Evolutionary conservation across 2,113 vertebrate species (phyloP).

Genomic region (Clarias gariepinus): DNA sequence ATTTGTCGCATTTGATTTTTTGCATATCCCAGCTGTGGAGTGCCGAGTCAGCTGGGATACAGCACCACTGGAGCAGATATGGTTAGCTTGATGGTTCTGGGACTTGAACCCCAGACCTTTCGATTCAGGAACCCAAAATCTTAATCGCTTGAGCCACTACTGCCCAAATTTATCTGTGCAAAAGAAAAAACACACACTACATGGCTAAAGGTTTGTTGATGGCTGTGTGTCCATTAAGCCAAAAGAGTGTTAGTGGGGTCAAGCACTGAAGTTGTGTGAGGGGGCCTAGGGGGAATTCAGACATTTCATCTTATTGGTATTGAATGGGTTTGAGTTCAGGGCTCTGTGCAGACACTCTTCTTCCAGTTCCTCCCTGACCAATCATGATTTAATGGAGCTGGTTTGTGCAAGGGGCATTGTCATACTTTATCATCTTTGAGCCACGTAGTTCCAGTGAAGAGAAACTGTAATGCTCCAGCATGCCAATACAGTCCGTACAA

Average conservation of each 20-base stretch:
- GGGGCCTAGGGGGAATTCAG: not conserved
- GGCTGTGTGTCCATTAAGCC: not conserved
- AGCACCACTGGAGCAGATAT: too few relatives aligned
- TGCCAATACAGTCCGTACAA: not conserved
- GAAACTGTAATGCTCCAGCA: not conserved
- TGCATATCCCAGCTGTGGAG: too few relatives aligned
- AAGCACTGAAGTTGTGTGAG: not conserved
- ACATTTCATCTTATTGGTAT: not conserved
- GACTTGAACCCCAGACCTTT: too few relatives aligned
- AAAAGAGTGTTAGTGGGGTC: not conserved
- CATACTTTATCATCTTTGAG: not conserved
- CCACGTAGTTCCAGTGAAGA: not conserved
- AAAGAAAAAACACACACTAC: too few relatives aligned
- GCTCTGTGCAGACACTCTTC: not conserved
- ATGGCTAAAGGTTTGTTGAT: too few relatives aligned
- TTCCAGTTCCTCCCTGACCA: not conserved
- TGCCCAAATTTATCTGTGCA: too few relatives aligned
- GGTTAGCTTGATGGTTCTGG: too few relatives aligned
- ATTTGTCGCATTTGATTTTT: too few relatives aligned
- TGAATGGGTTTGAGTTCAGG: not conserved
- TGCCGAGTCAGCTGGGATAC: too few relatives aligned
- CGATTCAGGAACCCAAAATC: too few relatives aligned
- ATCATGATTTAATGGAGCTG: not conserved
- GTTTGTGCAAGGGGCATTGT: not conserved
- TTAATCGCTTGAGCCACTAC: too few relatives aligned